Conservation (phyloP, 2,888 invertebrate genomes). For the Apotomis turbidana region DNA sequence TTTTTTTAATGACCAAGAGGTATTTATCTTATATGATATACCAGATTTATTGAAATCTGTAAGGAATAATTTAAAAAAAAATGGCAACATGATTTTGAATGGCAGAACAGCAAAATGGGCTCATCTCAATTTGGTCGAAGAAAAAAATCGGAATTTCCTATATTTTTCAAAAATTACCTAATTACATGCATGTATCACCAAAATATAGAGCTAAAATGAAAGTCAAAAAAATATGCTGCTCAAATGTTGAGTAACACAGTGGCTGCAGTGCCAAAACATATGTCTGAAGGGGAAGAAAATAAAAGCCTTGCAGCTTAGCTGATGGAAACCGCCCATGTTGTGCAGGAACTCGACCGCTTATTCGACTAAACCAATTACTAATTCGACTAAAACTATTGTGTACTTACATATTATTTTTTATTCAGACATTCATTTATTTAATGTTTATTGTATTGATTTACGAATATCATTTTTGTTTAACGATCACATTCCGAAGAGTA, state of each 20-base stretch:
- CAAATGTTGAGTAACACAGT: constrained; percentile 3
- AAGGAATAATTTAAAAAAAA: not conserved
- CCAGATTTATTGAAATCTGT: constrained; percentile 3
- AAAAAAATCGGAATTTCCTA: constrained; percentile 1
- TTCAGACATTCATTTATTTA: too few relatives aligned
- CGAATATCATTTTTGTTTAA: too few relatives aligned
- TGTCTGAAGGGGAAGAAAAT: not conserved
- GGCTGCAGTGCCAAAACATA: not conserved
- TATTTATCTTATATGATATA: not conserved
- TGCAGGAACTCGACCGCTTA: not conserved
- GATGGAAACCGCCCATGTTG: not conserved
- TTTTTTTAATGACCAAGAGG: not conserved
- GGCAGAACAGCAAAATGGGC: constrained; percentile 1
- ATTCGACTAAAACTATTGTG: too few relatives aligned
- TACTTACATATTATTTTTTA: too few relatives aligned
- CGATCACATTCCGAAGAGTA: too few relatives aligned
- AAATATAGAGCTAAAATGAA: not conserved
- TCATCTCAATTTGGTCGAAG: not conserved
- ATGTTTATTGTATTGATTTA: too few relatives aligned
- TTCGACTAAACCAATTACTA: not conserved
- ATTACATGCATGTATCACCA: not conserved
- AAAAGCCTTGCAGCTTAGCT: not conserved
- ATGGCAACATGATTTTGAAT: not conserved
- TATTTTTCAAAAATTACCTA: not conserved
- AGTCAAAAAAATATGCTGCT: constrained; percentile 1